A percentile compares a stretch with the other conserved stretches of the same genome.
Conservation (phyloP, 2,113 vertebrate genomes). For the Phrynosoma blainvillii region DNA sequence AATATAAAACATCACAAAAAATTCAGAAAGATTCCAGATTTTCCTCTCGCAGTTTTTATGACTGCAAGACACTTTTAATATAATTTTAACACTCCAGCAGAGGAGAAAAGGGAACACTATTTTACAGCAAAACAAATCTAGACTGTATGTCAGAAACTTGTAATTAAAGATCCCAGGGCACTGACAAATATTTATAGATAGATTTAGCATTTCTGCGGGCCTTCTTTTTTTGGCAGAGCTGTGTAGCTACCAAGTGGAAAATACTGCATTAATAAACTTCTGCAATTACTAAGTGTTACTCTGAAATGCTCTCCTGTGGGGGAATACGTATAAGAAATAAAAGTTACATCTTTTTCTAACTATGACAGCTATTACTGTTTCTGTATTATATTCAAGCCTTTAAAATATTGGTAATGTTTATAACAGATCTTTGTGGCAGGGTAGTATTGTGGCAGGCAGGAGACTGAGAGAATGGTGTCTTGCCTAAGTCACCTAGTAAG, state of each 20-base stretch:
- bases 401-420: background rate
- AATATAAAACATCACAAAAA: slow-evolving; percentile 7
- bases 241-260: background rate
- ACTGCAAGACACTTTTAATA: background rate
- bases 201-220: slow-evolving; percentile 32
- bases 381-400: too few relatives aligned
- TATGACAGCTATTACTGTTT: background rate
- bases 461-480: background rate
- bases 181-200: slow-evolving; percentile 45
- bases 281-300: slow-evolving; percentile 22
- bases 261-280: slow-evolving; percentile 12
- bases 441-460: background rate
- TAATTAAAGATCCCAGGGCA: slow-evolving; percentile 53
- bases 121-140: slow-evolving; percentile 35
- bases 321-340: background rate
- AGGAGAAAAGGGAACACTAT: background rate
- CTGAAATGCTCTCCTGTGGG: slow-evolving; percentile 29
- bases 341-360: background rate
- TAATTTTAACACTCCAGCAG: slow-evolving; percentile 31
- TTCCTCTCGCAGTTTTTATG: background rate
- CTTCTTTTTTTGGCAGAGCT: slow-evolving; percentile 17
- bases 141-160: background rate
- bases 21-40: background rate
- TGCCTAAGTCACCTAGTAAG: background rate
- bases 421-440: background rate